A percentile compares a stretch with the other conserved stretches of the same genome.
Evolutionary conservation across 2,888 invertebrate species (phyloP).

Genomic region (Ariolimax columbianus): DNA sequence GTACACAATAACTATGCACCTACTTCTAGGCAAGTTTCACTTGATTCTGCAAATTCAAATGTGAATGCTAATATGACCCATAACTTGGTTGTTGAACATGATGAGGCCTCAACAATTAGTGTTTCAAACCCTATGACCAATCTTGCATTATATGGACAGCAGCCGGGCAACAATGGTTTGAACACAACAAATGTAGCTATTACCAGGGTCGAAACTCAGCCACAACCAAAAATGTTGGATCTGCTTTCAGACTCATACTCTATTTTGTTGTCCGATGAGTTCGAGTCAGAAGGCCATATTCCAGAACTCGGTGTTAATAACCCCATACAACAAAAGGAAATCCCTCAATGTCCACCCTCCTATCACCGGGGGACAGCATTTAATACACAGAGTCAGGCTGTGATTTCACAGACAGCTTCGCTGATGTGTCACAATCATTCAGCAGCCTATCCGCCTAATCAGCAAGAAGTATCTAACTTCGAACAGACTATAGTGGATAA

Average conservation of each 20-base stretch:
- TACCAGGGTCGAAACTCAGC: background rate
- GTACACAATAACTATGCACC: background rate
- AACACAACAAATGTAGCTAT: background rate
- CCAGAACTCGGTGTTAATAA: background rate
- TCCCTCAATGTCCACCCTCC: background rate
- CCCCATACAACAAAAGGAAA: background rate
- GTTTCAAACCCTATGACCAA: background rate
- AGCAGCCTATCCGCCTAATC: background rate
- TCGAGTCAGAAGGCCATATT: background rate
- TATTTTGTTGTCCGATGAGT: slow-evolving; percentile 39
- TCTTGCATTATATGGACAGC: slow-evolving; percentile 15
- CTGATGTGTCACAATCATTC: background rate
- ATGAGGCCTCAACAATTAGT: background rate
- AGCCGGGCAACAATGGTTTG: background rate
- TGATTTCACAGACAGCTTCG: background rate
- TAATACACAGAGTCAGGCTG: background rate
- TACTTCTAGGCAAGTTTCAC: background rate
- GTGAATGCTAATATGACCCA: background rate
- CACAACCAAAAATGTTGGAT: slow-evolving; percentile 46
- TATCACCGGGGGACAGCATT: background rate
- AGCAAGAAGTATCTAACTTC: background rate
- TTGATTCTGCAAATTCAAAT: background rate
- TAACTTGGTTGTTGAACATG: background rate
- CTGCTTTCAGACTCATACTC: slow-evolving; percentile 41
- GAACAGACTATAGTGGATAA: background rate